Percentiles rank a stretch among this genome's conserved stretches.
phyloP scores from a whole-genome alignment of 2,888 invertebrate genomes.

The Bombyx huttoni region DNA sequence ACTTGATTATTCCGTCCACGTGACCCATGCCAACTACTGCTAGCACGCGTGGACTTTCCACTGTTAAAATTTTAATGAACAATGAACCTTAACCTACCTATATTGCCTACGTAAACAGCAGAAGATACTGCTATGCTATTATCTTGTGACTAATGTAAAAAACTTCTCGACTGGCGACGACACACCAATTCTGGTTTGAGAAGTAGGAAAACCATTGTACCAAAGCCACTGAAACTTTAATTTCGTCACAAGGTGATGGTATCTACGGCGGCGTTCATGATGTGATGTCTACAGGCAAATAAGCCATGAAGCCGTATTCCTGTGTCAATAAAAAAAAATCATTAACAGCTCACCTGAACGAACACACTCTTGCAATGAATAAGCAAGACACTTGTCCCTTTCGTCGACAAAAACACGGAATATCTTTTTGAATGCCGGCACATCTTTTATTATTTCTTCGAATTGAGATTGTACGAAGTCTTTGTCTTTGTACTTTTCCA shows the following conservation, averaged over 20 bases:
- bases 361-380: constrained; percentile 59
- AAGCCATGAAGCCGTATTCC: neutral
- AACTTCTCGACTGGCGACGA: too few relatives aligned
- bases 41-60: constrained; percentile 80
- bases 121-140: too few relatives aligned
- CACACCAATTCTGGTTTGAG: too few relatives aligned
- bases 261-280: too few relatives aligned
- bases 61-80: constrained; percentile 10
- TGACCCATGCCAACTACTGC: constrained; percentile 99
- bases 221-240: too few relatives aligned
- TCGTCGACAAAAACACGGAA: constrained; percentile 65
- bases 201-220: too few relatives aligned
- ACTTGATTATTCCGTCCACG: constrained; percentile 83
- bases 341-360: constrained; percentile 32
- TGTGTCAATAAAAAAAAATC: neutral
- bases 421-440: constrained; percentile 63
- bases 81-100: too few relatives aligned
- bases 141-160: too few relatives aligned
- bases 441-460: constrained; percentile 54
- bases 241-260: too few relatives aligned
- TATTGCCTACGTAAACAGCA: too few relatives aligned
- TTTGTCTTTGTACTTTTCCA: constrained; percentile 57
- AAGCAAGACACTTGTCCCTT: constrained; percentile 59
- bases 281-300: too few relatives aligned
- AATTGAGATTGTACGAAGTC: constrained; percentile 60